These are phyloP conservation scores for Rhipidura dahli DNA, from an alignment of 2,113 vertebrate genomes.

Conservation along the genomic window DNA sequence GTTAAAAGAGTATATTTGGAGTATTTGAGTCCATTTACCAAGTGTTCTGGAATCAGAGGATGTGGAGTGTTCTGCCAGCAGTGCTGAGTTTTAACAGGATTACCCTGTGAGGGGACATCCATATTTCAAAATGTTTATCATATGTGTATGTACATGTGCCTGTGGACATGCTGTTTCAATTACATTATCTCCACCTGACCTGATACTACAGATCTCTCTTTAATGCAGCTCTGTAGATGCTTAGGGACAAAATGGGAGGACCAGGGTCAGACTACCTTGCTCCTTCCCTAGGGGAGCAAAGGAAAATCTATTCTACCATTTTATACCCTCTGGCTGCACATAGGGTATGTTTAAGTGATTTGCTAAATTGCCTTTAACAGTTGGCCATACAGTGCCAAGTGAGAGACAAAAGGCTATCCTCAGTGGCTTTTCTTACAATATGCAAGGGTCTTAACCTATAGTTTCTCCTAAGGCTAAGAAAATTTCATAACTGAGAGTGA, in stretches of 20 bases:
- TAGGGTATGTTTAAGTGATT: neutral
- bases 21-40: neutral
- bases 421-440: neutral
- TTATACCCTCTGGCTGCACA: neutral
- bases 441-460: neutral
- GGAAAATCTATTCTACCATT: neutral
- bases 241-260: neutral
- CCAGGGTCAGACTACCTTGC: neutral
- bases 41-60: neutral
- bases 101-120: neutral
- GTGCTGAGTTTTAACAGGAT: neutral
- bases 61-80: neutral
- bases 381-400: neutral
- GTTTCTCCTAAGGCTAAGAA: neutral
- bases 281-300: neutral
- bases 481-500: neutral
- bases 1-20: neutral
- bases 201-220: neutral
- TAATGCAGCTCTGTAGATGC: neutral
- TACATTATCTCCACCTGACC: neutral
- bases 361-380: neutral
- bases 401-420: neutral
- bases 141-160: neutral
- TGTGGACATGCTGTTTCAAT: neutral
- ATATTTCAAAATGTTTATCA: neutral